phyloP scores from a whole-genome alignment of 2,888 invertebrate species.

The Eurytoma californica region DNA sequence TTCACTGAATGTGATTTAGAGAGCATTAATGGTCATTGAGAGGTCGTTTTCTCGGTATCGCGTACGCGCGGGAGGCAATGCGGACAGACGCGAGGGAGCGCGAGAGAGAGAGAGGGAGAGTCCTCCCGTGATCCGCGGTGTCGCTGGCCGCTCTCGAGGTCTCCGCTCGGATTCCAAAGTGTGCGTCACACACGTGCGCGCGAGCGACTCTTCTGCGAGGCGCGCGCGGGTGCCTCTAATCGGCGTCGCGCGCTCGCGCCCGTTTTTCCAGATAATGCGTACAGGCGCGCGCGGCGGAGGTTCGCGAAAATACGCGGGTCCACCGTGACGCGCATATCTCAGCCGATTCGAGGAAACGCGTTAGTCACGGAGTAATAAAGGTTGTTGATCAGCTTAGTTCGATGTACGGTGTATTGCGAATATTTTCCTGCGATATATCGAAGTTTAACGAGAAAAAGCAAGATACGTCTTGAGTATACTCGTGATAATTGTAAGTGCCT shows the following conservation, averaged over 20 bases:
- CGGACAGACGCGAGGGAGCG: constrained; percentile 16
- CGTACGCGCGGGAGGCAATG: constrained; percentile 35
- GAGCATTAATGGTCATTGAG: constrained; percentile 40
- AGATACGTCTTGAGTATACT: too few species aligned
- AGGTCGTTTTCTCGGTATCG: constrained; percentile 57
- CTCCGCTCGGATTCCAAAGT: constrained; percentile 68
- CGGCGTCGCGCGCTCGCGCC: not conserved
- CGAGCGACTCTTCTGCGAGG: constrained; percentile 23
- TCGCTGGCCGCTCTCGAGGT: constrained; percentile 71
- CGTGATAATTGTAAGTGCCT: too few species aligned
- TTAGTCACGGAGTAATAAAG: not conserved
- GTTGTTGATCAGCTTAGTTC: not conserved
- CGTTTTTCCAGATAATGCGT: not conserved
- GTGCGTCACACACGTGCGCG: constrained; percentile 64
- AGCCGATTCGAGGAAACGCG: not conserved
- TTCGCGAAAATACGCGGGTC: not conserved
- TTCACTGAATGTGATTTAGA: too few species aligned
- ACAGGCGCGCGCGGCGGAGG: not conserved
- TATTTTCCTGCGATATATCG: too few species aligned
- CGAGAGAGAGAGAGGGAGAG: constrained; percentile 30
- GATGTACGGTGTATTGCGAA: not conserved
- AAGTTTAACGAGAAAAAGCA: too few species aligned
- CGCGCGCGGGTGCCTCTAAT: not conserved
- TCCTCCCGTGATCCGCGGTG: constrained; percentile 58
- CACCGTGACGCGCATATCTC: not conserved